Evolutionary conservation across 2,888 invertebrate species (phyloP).

Genomic region (Lysandra coridon): DNA sequence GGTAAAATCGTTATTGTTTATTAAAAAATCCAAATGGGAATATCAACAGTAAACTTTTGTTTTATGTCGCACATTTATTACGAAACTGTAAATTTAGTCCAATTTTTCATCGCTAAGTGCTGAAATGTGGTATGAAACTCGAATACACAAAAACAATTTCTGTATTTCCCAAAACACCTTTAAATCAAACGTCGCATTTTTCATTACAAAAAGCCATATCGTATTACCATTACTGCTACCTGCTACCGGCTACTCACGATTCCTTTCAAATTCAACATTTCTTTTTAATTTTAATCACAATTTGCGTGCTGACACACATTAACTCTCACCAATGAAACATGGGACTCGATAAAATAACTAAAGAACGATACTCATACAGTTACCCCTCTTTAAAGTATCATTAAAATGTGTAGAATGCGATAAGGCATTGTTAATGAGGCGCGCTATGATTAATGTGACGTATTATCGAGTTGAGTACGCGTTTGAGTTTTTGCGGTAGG

Average conservation of each 20-base stretch:
- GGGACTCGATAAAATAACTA: conserved; percentile 66
- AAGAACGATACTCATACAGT: conserved; percentile 50
- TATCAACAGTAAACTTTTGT: neutral
- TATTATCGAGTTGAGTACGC: conserved; percentile 54
- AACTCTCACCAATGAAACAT: conserved; percentile 67
- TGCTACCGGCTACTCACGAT: conserved; percentile 38
- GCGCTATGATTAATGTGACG: conserved; percentile 58
- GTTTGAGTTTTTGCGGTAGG: conserved; percentile 47
- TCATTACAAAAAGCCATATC: conserved; percentile 33
- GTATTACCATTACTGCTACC: conserved; percentile 34
- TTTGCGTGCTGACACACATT: conserved; percentile 74
- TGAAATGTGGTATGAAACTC: conserved; percentile 3
- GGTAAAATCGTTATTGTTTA: neutral
- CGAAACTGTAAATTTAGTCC: neutral
- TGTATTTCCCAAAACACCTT: conserved; percentile 31
- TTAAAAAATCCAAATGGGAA: neutral
- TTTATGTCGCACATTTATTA: neutral
- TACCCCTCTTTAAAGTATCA: conserved; percentile 69
- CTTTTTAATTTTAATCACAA: conserved; percentile 79
- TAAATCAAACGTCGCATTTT: conserved; percentile 29
- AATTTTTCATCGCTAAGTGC: neutral
- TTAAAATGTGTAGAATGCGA: conserved; percentile 67
- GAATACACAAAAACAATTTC: conserved; percentile 14
- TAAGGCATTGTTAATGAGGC: conserved; percentile 73
- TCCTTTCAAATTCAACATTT: conserved; percentile 50